Conservation (phyloP, 2,888 invertebrate species). For the Ptilodon capucinus region DNA sequence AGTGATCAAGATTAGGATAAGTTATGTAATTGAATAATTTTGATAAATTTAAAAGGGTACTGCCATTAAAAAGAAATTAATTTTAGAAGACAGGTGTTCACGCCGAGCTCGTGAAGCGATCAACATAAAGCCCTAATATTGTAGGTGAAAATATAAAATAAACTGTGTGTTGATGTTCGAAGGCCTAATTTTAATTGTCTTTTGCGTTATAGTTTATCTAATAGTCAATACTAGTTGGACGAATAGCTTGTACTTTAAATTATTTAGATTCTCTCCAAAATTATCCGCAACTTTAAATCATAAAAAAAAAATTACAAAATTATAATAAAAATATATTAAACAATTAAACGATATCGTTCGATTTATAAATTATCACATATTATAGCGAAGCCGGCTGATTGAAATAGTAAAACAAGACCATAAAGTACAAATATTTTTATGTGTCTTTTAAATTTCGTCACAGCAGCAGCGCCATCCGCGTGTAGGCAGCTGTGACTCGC, state of each 20-base stretch:
- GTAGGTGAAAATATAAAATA: neutral
- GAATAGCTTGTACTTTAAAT: no score
- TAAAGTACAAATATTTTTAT: conserved; percentile 2
- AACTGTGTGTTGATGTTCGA: no score
- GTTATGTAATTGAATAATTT: neutral
- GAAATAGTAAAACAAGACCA: neutral
- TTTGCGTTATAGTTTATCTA: no score
- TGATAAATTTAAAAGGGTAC: neutral
- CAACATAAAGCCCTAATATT: neutral
- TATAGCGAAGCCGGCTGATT: neutral
- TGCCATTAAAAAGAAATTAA: neutral
- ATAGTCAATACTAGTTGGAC: no score
- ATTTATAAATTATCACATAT: neutral
- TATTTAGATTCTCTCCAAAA: no score
- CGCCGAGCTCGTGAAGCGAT: neutral
- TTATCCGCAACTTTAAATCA: no score
- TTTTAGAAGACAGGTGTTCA: neutral
- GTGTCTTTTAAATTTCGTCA: neutral
- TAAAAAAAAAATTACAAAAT: no score
- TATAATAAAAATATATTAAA: no score
- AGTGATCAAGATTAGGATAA: neutral
- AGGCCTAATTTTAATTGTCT: no score
- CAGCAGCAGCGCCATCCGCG: neutral
- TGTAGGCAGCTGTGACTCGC: conserved; percentile 1
- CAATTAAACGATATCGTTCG: neutral